Percentiles rank a stretch among this genome's conserved stretches.
phyloP scores from a whole-genome alignment of 2,888 invertebrate species.

The Theristus sp. region DNA sequence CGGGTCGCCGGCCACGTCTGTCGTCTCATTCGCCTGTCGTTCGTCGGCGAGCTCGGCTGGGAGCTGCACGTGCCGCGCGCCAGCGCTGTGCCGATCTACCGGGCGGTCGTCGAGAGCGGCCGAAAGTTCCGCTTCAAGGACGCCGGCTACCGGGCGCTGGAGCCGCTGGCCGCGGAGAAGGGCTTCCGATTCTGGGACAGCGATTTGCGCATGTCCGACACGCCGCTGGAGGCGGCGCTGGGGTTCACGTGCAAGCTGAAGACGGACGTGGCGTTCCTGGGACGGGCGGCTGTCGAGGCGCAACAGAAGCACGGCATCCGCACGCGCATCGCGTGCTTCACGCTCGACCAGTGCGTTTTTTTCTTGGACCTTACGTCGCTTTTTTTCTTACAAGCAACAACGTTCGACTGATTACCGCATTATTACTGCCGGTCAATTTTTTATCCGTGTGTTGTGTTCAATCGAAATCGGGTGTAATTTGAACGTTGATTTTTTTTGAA shows the following conservation, averaged over 20 bases:
- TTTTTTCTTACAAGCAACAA: too few relatives aligned
- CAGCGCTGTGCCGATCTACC: not conserved
- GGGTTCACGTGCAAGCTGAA: conserved; percentile 54
- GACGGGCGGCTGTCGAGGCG: conserved; percentile 50
- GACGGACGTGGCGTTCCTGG: conserved; percentile 51
- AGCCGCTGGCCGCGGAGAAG: conserved; percentile 12
- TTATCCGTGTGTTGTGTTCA: too few relatives aligned
- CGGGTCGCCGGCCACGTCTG: conserved; percentile 31
- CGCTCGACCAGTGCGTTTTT: conserved; percentile 29
- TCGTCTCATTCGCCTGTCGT: conserved; percentile 57
- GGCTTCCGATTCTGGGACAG: conserved; percentile 66
- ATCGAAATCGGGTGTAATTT: too few relatives aligned
- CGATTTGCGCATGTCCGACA: conserved; percentile 56
- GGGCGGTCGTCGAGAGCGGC: conserved; percentile 21
- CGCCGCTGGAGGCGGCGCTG: conserved; percentile 64
- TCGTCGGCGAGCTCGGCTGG: conserved; percentile 72
- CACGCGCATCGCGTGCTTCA: conserved; percentile 46
- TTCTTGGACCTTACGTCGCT: too few relatives aligned
- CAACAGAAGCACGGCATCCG: conserved; percentile 45
- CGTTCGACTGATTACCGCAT: too few relatives aligned
- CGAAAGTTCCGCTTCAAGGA: conserved; percentile 6
- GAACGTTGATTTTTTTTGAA: too few relatives aligned
- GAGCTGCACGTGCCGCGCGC: conserved; percentile 46
- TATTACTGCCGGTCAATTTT: too few relatives aligned
- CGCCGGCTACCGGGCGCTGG: conserved; percentile 16